phyloP scores from a whole-genome alignment of 1,140 invertebrate species.

The Berghia stephanieae region DNA sequence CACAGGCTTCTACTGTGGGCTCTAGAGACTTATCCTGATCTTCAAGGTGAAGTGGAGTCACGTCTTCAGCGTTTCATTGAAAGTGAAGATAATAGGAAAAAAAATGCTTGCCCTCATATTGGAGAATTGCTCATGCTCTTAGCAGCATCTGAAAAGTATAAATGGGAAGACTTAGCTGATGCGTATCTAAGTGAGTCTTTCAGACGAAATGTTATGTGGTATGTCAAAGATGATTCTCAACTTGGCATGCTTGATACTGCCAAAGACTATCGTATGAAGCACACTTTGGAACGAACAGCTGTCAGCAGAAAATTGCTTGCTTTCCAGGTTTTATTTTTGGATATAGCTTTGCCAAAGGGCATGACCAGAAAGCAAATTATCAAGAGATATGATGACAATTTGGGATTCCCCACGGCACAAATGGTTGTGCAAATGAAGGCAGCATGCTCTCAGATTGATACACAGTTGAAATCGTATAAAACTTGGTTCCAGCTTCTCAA shows the following conservation, averaged over 20 bases:
- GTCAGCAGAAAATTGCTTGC: conserved; percentile 54
- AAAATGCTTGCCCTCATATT: conserved; percentile 55
- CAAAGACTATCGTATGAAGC: conserved; percentile 42
- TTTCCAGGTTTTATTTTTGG: conserved; percentile 56
- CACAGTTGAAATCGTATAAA: conserved; percentile 42
- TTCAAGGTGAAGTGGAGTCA: conserved; percentile 30
- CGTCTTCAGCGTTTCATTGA: conserved; percentile 47
- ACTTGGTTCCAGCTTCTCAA: conserved; percentile 55
- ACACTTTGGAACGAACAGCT: conserved; percentile 44
- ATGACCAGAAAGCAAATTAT: conserved; percentile 43
- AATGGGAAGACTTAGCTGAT: conserved; percentile 48
- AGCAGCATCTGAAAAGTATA: conserved; percentile 50
- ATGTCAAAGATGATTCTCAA: conserved; percentile 54
- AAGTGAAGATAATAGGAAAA: conserved; percentile 43
- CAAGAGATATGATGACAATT: conserved; percentile 49
- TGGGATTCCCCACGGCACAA: conserved; percentile 50
- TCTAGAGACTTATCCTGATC: conserved; percentile 49
- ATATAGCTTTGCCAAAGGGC: conserved; percentile 50
- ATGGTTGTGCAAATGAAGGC: conserved; percentile 52
- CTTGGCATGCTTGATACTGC: conserved; percentile 49
- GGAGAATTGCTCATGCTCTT: conserved; percentile 55
- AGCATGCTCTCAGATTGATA: conserved; percentile 39
- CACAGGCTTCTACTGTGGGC: conserved; percentile 57
- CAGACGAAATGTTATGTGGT: conserved; percentile 55
- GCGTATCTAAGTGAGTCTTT: conserved; percentile 52